Conservation (phyloP, 2,113 vertebrate genomes). For the Taurulus bubalis region DNA sequence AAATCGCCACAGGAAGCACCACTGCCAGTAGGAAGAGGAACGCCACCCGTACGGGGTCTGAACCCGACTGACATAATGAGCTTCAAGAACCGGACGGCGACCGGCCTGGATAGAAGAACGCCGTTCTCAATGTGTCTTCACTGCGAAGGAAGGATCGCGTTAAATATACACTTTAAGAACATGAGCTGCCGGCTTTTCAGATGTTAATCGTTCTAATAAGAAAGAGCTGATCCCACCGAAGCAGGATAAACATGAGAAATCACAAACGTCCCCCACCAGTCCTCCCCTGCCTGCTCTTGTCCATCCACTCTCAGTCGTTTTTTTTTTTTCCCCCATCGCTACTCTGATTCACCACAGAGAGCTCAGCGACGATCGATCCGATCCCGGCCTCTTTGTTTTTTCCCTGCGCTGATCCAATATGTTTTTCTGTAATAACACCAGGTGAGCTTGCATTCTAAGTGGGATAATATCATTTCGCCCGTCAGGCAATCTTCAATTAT, state of each 20-base stretch:
- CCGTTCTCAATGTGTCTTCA: too few relatives aligned
- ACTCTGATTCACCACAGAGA: constrained; percentile 56
- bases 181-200: constrained; percentile 1
- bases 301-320: constrained; percentile 15
- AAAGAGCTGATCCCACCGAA: constrained; percentile 16
- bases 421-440: constrained; percentile 62
- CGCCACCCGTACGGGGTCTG: background rate
- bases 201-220: constrained; percentile 5
- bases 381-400: constrained; percentile 7
- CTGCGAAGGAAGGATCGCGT: background rate
- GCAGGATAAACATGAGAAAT: constrained; percentile 40
- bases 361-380: constrained; percentile 44
- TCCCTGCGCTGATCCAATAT: constrained; percentile 52
- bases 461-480: constrained; percentile 56
- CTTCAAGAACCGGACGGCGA: too few relatives aligned
- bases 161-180: constrained; percentile 6
- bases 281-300: constrained; percentile 1
- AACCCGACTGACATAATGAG: background rate
- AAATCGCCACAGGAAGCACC: too few relatives aligned
- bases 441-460: constrained; percentile 63
- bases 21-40: background rate
- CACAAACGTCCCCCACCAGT: background rate
- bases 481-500: constrained; percentile 67
- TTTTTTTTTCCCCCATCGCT: constrained; percentile 52
- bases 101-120: too few relatives aligned